Evolutionary conservation across 2,113 vertebrate species (phyloP), one percentile per base, ranked within the genome.

Genomic region (Nerophis ophidion): DNA sequence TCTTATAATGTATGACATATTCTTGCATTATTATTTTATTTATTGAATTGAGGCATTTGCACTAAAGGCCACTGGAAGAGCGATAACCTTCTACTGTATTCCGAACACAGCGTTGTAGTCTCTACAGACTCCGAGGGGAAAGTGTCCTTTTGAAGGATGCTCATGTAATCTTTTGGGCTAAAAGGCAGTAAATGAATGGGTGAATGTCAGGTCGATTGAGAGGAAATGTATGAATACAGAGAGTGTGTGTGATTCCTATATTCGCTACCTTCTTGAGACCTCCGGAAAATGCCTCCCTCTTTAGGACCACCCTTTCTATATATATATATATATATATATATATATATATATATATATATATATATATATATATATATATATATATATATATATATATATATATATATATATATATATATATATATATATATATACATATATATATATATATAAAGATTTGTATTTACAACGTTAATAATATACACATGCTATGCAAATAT

Each of bases 121-220:
- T 54, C 62, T 34, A 33, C n/a, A 40, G 49, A 26, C 58, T 34
- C 14, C 60, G 73, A 72, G 63, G 40, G 33, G 57, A n/a, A 38
- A 56, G 62, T 78, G 68, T 80, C 72, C 63, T 79, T 78, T 81
- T 33, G 40, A 72, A 63, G 56, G 35, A 57, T 38, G 5, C 48
- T 19, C 33, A 48, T 51, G 55, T 62, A 57, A 79, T 76, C 67
- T 47, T 76, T 75, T 47, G 45, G 46, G 46, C 36, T 56, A 62
- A n/a, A 36, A 56, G 65, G 53, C 19, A 66, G 48, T n/a, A 56
- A 70, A 44, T 77, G 80, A 85, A 84, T 19, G 50, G 66, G 44
- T 79, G 81, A 86, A 85, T 82, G 84, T 84, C 83, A 80, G n/a
- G 48, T 61, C 79, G 51, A 66, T 68, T 70, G 73, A 79, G 76